These are phyloP conservation scores for Argyra leucocephala DNA, from an alignment of 2,888 invertebrate genomes.

Conservation along the genomic window DNA sequence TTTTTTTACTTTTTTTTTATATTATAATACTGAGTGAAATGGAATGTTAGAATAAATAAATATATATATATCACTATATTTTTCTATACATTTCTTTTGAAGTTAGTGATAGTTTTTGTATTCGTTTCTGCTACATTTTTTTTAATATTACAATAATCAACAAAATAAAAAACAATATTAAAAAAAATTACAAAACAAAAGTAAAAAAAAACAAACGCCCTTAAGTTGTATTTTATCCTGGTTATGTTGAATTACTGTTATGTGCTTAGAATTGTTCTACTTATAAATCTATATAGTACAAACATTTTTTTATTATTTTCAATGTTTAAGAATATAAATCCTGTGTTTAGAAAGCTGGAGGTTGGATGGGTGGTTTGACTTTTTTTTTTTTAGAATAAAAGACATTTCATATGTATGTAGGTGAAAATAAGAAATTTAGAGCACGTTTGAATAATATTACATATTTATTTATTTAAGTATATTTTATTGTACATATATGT, in stretches of 20 bases:
- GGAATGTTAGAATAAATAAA: too few relatives aligned
- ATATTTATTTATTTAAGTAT: too few relatives aligned
- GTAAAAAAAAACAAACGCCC: background rate
- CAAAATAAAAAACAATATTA: background rate
- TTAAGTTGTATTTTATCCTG: background rate
- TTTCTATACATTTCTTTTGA: constrained; percentile 6
- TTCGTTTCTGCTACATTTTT: background rate
- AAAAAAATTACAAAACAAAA: background rate
- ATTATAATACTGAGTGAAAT: too few relatives aligned
- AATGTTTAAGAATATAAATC: too few relatives aligned
- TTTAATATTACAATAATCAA: background rate
- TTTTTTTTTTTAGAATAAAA: background rate
- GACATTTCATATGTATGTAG: background rate
- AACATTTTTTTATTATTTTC: too few relatives aligned
- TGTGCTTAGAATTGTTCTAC: background rate
- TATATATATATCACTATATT: too few relatives aligned
- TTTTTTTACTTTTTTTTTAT: too few relatives aligned
- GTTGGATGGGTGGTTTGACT: background rate
- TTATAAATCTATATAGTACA: background rate
- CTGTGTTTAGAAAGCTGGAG: too few relatives aligned
- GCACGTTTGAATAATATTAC: background rate
- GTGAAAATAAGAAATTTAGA: constrained; percentile 3
- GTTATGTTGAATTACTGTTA: background rate
- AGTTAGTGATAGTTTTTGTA: background rate
- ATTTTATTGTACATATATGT: too few relatives aligned